Percentiles rank a stretch among this genome's conserved stretches.
Evolutionary conservation across 2,888 invertebrate species (phyloP).

Genomic region (Labia minor): DNA sequence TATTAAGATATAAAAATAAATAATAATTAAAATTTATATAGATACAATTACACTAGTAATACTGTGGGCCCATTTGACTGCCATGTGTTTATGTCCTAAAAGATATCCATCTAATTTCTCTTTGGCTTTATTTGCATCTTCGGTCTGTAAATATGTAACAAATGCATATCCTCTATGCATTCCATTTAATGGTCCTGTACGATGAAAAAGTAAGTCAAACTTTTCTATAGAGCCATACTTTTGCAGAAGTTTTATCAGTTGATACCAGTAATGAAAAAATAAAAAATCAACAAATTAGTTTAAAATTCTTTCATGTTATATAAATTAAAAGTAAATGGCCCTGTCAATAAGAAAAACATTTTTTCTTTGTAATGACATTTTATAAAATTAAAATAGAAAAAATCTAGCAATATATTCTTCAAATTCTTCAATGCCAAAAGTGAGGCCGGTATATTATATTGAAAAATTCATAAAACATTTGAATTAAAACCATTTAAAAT

Average conservation of each 20-base stretch:
- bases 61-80: conserved; percentile 71
- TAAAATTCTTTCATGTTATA: conserved; percentile 28
- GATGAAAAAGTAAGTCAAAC: conserved; percentile 92
- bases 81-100: conserved; percentile 62
- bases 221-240: conserved; percentile 87
- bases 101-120: conserved; percentile 60
- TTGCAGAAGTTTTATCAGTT: conserved; percentile 92
- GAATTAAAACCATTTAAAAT: too few species aligned
- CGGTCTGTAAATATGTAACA: conserved; percentile 61
- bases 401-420: too few species aligned
- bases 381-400: too few species aligned
- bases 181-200: conserved; percentile 76
- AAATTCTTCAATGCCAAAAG: too few species aligned
- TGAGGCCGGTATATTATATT: too few species aligned
- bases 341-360: too few species aligned
- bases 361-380: too few species aligned
- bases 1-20: conserved; percentile 27
- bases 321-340: too few species aligned
- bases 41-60: conserved; percentile 46
- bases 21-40: background rate
- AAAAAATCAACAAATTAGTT: conserved; percentile 33
- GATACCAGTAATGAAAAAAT: conserved; percentile 66
- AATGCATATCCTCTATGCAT: conserved; percentile 90
- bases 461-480: too few species aligned
- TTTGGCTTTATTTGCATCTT: conserved; percentile 62